Evolutionary conservation across 92 coral and sea anemone genomes (phyloP).

Genomic region (Actinostola sp.): DNA sequence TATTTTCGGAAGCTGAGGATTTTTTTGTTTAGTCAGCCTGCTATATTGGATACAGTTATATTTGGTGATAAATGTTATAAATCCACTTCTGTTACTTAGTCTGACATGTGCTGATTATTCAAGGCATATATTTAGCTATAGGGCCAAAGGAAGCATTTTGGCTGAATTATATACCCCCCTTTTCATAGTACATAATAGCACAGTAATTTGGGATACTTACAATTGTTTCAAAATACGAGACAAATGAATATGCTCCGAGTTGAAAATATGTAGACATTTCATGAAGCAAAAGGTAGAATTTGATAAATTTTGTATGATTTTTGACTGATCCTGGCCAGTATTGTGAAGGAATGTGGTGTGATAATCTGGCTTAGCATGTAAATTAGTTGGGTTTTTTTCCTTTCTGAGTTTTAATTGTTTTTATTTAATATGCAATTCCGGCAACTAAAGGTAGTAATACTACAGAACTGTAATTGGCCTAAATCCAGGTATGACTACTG

Average conservation of each 20-base stretch:
- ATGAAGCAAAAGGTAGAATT: background rate
- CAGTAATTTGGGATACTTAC: constrained; percentile 21
- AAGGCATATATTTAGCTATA: background rate
- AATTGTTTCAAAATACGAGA: constrained; percentile 23
- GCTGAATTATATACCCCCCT: too few species aligned
- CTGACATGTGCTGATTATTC: background rate
- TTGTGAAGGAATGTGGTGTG: constrained; percentile 16
- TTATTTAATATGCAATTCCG: constrained; percentile 1
- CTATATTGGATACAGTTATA: too few species aligned
- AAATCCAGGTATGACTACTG: background rate
- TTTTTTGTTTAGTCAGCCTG: too few species aligned
- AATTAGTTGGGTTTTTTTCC: constrained; percentile 2
- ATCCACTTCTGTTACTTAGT: background rate
- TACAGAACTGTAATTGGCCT: constrained; percentile 8
- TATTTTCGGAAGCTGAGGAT: too few species aligned
- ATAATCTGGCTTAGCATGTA: constrained; percentile 10
- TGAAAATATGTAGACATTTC: constrained; percentile 20
- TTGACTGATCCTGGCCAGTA: background rate
- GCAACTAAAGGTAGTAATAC: background rate
- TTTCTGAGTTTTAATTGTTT: background rate
- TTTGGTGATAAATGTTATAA: too few species aligned
- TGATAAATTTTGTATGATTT: constrained; percentile 46
- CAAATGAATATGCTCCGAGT: background rate
- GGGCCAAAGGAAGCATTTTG: too few species aligned
- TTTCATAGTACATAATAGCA: background rate